Conservation (phyloP, 2,113 vertebrate species). For the Sarotherodon lohbergeri region DNA sequence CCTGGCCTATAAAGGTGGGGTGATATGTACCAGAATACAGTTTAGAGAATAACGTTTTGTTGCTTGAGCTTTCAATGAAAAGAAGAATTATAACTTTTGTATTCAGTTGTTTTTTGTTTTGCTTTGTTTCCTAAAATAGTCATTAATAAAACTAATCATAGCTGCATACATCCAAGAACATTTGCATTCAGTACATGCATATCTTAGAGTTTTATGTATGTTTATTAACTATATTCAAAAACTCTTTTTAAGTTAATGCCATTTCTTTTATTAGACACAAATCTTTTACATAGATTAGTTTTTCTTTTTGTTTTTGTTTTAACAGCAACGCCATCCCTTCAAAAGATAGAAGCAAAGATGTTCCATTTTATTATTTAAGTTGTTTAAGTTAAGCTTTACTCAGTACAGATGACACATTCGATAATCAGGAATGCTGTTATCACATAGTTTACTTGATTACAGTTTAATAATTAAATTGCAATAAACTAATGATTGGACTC, state of each 20-base stretch:
- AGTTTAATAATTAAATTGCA: not conserved
- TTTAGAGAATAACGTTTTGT: slow-evolving; percentile 32
- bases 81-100: not conserved
- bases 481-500: not conserved
- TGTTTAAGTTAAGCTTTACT: not conserved
- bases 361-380: not conserved
- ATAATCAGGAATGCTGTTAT: not conserved
- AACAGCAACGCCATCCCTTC: not conserved
- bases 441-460: not conserved
- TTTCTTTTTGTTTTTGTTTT: not conserved
- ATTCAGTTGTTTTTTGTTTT: not conserved
- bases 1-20: not conserved
- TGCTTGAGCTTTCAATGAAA: slow-evolving; percentile 29
- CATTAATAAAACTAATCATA: not conserved
- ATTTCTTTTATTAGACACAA: not conserved
- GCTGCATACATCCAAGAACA: not conserved
- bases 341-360: too few relatives aligned
- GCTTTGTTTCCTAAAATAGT: not conserved
- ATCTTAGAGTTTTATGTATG: not conserved
- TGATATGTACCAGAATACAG: slow-evolving; percentile 6
- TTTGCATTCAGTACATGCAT: not conserved
- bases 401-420: not conserved
- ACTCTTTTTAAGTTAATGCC: not conserved
- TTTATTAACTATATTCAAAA: not conserved
- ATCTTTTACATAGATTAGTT: not conserved